phyloP scores from a whole-genome alignment of 1,140 invertebrate genomes.

The Drosophila dunni region DNA sequence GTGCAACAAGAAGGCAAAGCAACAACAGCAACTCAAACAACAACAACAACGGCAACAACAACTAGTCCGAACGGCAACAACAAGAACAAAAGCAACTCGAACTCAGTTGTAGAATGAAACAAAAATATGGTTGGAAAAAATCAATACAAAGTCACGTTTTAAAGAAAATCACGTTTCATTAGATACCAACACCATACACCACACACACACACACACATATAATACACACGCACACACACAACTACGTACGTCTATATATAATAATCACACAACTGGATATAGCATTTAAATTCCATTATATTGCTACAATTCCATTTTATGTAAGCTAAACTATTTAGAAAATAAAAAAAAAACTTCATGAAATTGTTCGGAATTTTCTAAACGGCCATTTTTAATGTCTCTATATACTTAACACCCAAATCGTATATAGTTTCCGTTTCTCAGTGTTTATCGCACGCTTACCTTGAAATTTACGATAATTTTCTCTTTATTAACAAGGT shows the following conservation, averaged over 20 bases:
- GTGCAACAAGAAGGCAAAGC: slow-evolving; percentile 27
- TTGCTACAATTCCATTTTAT: slow-evolving; percentile 63
- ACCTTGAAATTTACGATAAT: slow-evolving; percentile 76
- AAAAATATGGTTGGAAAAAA: slow-evolving; percentile 77
- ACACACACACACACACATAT: slow-evolving; percentile 36
- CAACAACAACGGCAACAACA: slow-evolving; percentile 22
- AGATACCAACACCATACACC: slow-evolving; percentile 73
- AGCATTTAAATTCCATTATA: slow-evolving; percentile 70
- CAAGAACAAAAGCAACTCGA: slow-evolving; percentile 50
- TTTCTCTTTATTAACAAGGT: slow-evolving; percentile 59
- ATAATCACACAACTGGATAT: slow-evolving; percentile 24
- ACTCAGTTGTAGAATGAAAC: slow-evolving; percentile 71
- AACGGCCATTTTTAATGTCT: slow-evolving; percentile 61
- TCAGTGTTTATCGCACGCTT: slow-evolving; percentile 11
- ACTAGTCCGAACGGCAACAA: slow-evolving; percentile 24
- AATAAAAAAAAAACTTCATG: slow-evolving; percentile 39
- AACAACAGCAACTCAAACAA: slow-evolving; percentile 7
- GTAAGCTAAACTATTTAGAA: slow-evolving; percentile 59
- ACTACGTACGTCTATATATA: slow-evolving; percentile 9
- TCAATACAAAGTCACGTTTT: slow-evolving; percentile 85
- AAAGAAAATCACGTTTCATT: slow-evolving; percentile 82
- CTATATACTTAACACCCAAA: slow-evolving; percentile 23
- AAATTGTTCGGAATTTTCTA: slow-evolving; percentile 38
- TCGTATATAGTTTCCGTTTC: slow-evolving; percentile 8
- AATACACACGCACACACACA: slow-evolving; percentile 32